Base-by-base conservation (phyloP, 2,113 vertebrate genomes). In the Muntiacus reevesi region DNA sequence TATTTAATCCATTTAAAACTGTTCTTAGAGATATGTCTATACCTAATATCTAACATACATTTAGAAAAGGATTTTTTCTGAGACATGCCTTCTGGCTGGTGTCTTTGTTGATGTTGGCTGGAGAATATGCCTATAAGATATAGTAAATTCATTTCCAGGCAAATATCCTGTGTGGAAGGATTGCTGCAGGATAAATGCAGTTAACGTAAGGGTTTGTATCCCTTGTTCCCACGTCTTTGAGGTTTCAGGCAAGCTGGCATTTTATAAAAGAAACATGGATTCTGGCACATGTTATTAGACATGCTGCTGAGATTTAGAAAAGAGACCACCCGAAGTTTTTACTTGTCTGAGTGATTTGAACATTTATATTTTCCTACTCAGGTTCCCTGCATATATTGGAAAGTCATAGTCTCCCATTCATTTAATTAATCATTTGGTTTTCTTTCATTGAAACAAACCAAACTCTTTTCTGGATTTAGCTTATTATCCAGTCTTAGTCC, bases 291-390 rank as follows among this genome's bases (percentile, higher is more conserved):
- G 15, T 91, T 97, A 88, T 94, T 92, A 94, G 76, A 84, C 96
- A 82, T 93, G 71, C 91, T 96, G 91, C 95, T 98, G 94, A 98
- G 92, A 96, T 83, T 97, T 89, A 94, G 88, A 62, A 94, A 96
- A 91, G 93, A 98, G 98, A 98, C 97, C 97, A 98, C 98, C 96
- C 95, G 23, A 98, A 94, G 93, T 47, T 94, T 98, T 88, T 92
- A 74, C 94, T 97, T 96, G 91, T 95, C 97, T 98, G 88, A 97
- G 89, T 97, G 95, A 94, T 97, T 95, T 97, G 93, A 97, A 71
- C 89, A 94, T 97, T 97, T 97, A 96, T 95, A 96, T 96, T 98
- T 97, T 96, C 95, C 97, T 97, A 89, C 84, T 93, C 87, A 89
- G 57, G 76, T 97, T 95, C 90, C 93, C 82, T 76, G 55, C 50